Conservation (phyloP, 2,797 vertebrate genomes). For the Otolemur crassicaudatus region DNA sequence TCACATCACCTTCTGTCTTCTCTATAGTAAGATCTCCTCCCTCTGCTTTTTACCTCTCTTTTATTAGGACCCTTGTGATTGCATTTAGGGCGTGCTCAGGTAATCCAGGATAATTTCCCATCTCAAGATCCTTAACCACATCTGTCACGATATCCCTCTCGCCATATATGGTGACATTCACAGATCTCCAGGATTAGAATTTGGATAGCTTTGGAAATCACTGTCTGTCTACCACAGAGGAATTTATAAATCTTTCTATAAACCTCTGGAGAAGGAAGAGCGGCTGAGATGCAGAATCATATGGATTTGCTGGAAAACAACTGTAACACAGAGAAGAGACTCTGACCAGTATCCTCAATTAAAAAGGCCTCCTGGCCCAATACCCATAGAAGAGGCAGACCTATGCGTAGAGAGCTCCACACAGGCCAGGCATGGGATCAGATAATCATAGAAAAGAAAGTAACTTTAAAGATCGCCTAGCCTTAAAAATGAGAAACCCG, state of each 20-base stretch:
- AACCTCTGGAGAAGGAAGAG: conserved; percentile 2
- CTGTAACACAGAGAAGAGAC: not conserved
- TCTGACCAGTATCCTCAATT: not conserved
- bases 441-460: not conserved
- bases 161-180: not conserved
- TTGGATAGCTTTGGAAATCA: not conserved
- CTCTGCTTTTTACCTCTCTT: not conserved
- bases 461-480: not conserved
- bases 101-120: not conserved
- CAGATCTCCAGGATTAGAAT: not conserved
- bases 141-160: not conserved
- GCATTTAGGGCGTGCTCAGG: not conserved
- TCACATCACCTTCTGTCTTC: not conserved
- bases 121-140: conserved; percentile 7
- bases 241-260: conserved; percentile 5
- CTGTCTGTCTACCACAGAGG: not conserved
- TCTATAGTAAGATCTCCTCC: not conserved
- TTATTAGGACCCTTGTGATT: not conserved
- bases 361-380: not conserved
- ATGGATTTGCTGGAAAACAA: not conserved
- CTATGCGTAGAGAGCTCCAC: not conserved
- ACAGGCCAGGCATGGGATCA: not conserved
- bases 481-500: not conserved
- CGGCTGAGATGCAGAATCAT: not conserved
- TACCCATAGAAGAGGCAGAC: not conserved